Percentiles rank a stretch among this genome's conserved stretches.
Conservation (phyloP, 2,888 invertebrate genomes). For the Caradrina kadenii region DNA sequence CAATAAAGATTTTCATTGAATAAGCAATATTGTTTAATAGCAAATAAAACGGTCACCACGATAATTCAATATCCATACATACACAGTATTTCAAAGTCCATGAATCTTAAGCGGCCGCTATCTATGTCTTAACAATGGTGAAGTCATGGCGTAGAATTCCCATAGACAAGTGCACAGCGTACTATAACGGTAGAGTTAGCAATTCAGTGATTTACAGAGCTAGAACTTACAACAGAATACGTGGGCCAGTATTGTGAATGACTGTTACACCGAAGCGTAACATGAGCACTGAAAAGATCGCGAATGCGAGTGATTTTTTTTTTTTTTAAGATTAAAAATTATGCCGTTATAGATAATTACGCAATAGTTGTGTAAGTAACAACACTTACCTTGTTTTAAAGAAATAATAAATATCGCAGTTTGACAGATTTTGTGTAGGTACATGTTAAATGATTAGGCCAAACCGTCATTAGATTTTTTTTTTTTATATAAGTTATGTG, state of each 20-base stretch:
- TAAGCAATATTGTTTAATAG: constrained; percentile 27
- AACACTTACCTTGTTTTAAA: too few relatives aligned
- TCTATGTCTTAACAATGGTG: constrained; percentile 74
- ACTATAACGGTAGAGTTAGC: constrained; percentile 84
- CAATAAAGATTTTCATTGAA: not conserved
- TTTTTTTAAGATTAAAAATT: too few relatives aligned
- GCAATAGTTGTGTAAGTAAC: too few relatives aligned
- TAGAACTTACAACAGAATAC: constrained; percentile 79
- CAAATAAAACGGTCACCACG: constrained; percentile 43
- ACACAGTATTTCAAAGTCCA: constrained; percentile 58
- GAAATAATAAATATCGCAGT: too few relatives aligned
- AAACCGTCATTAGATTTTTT: too few relatives aligned
- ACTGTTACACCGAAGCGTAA: constrained; percentile 70
- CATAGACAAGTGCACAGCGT: constrained; percentile 85
- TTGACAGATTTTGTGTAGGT: too few relatives aligned
- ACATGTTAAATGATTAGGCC: too few relatives aligned
- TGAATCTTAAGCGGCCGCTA: constrained; percentile 69
- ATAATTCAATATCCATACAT: constrained; percentile 60
- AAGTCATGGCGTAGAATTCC: constrained; percentile 77
- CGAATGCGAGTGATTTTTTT: too few relatives aligned
- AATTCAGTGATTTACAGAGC: constrained; percentile 88
- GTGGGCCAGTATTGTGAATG: constrained; percentile 71
- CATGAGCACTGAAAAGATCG: not conserved
- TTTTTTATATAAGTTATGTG: too few relatives aligned
- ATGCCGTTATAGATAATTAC: too few relatives aligned